Base-by-base conservation (phyloP, 2,113 vertebrate species). In the Dendrocopos noguchii region DNA sequence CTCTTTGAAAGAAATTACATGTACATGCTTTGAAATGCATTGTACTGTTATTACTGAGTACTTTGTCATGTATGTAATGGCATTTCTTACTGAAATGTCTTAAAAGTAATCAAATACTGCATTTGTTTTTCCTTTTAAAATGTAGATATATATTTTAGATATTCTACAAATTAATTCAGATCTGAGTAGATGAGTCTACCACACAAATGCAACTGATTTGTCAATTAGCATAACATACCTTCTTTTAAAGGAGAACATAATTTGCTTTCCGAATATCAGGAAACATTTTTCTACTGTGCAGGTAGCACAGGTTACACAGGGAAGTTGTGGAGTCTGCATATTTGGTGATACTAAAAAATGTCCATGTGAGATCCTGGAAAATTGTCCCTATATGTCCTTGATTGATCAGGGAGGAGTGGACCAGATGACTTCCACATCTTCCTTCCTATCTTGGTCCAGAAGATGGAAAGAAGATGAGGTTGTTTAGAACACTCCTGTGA, bases 231-330 rank as follows among this genome's bases (percentile, higher is more conserved):
- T 33, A 61, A 28, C 4, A 68, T 21, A 12, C 2, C 6, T 36
- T 70, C 6, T 64, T 74, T 90, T 2, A 88, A 75, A 33, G n/a
- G 6, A 56, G 0, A 55, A 4, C 7, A 44, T 6, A 0, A 0
- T 84, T 42, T 66, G 4, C 6, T 4, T 3, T 59, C 29, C 64
- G 57, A 75, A n/a, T 15, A 79, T 67, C 27, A 71, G 31, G 33
- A 52, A 76, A n/a, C 2, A 16, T 10, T 77, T 73, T n/a, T 34
- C 4, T 25, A 5, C 12, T 24, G 9, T 28, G 29, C 60, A 12
- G 10, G 5, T 39, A 20, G 16, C 18, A 57, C 17, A 82, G 7
- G 13, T 63, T 53, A 20, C 12, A 11, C 17, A 60, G 18, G 12
- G 7, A 73, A 2, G 6, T 7, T 80, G 16, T 57, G 31, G 13